These are phyloP conservation scores for Morelia viridis DNA, from an alignment of 2,797 vertebrate genomes.

Conservation along the genomic window DNA sequence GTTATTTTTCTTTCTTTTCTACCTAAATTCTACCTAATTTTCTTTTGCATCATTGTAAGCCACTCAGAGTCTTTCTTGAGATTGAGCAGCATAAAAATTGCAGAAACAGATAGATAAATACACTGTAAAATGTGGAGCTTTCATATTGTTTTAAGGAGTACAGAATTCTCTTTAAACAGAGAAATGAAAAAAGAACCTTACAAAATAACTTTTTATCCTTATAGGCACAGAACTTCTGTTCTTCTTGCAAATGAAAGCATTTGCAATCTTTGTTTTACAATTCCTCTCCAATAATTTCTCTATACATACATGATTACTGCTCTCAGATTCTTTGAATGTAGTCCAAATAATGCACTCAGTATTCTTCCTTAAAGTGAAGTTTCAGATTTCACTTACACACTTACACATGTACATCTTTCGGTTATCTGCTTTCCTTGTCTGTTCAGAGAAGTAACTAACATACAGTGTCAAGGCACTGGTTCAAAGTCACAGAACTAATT, in stretches of 20 bases:
- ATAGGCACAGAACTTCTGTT: background rate
- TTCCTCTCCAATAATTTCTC: conserved; percentile 19
- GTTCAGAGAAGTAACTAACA: conserved; percentile 12
- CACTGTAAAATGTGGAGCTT: background rate
- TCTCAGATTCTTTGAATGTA: conserved; percentile 21
- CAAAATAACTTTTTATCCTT: background rate
- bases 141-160: background rate
- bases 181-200: background rate
- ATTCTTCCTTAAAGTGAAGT: conserved; percentile 28
- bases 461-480: background rate
- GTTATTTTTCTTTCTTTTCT: background rate
- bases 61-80: background rate
- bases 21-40: background rate
- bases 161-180: background rate
- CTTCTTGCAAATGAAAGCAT: background rate
- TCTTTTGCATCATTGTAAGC: background rate
- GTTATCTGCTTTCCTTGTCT: conserved; percentile 24
- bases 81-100: background rate
- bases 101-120: background rate
- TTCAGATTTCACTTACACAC: background rate
- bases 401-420: background rate
- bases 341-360: conserved; percentile 40
- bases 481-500: conserved; percentile 15
- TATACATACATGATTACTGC: conserved; percentile 3
- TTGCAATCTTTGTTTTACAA: conserved; percentile 22